phyloP scores from a whole-genome alignment of 2,113 vertebrate genomes.

The Colius striatus region DNA sequence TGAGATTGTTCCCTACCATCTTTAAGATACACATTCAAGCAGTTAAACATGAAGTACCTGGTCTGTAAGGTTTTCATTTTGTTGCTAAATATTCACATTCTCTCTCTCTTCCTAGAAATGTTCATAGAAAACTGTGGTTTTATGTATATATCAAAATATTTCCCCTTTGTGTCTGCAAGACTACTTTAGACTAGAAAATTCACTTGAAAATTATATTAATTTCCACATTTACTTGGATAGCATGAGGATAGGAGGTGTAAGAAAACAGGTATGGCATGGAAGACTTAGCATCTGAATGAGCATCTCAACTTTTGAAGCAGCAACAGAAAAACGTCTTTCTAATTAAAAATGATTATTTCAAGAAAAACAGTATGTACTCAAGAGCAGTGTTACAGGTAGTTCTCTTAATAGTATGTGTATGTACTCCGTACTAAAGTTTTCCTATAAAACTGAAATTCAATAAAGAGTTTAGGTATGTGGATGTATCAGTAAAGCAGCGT shows the following conservation, averaged over 20 bases:
- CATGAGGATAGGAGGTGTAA: neutral
- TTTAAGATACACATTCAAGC: neutral
- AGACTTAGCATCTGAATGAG: neutral
- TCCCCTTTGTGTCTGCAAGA: neutral
- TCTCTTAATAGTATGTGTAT: neutral
- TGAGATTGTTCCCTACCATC: neutral
- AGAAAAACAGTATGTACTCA: neutral
- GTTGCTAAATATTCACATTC: neutral
- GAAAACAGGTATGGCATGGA: neutral
- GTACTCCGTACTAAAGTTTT: neutral
- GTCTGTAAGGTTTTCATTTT: neutral
- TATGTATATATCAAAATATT: neutral
- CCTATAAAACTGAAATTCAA: neutral
- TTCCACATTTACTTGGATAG: neutral
- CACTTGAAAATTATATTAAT: neutral
- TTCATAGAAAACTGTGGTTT: neutral
- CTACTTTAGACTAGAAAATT: neutral
- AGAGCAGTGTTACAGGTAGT: neutral
- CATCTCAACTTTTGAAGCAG: neutral
- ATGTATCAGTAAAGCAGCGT: neutral
- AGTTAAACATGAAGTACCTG: neutral
- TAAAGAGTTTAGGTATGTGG: neutral
- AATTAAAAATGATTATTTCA: neutral
- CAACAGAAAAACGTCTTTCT: neutral
- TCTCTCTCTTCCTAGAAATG: neutral